Evolutionary conservation across 2,113 vertebrate genomes (phyloP), one percentile per base, ranked within the genome.

Genomic region (Eclectus roratus): DNA sequence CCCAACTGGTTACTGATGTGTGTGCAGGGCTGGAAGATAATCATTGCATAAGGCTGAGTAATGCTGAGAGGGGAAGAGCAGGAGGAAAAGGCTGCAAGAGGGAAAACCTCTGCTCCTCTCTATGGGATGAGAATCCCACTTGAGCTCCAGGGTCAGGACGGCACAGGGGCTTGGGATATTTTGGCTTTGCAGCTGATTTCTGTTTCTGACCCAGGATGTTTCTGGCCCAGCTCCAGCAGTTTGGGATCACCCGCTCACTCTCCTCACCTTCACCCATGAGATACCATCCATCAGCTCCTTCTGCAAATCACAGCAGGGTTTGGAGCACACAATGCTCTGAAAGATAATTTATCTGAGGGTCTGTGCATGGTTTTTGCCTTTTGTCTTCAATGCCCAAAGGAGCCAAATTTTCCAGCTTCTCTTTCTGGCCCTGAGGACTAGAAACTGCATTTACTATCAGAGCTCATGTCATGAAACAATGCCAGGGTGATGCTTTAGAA

Each of bases 1-100:
- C 85, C 85, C 81, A n/a, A 46, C 88, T 80, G 88, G 91, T 89
- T 92, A 7, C n/a, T 28, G 37, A 35, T 2, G 1, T 10, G 61
- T 58, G 64, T 24, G 68, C 78, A 13, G 35, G 66, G 85, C 92
- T 50, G 66, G 84, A 74, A 89, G 85, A 87, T 60, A 68, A 93
- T 70, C 69, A 9, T 89, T 91, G 88, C 64, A 17, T 73, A 89
- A 96, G 14, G 9, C 88, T 46, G 74, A 94, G 66, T 53, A 87
- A 79, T 10, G 70, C 82, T 1, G 9, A 44, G 70, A 73, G 71
- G 19, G 90, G 53, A 83, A 44, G 21, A 71, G 68, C 7, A 14
- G 72, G n/a, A 78, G 60, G 78, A 52, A 66, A 56, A 92, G n/a
- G 73, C 78, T 77, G 52, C 24, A 5, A 55, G 66, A 49, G 31